Base-by-base conservation (phyloP, 2,113 vertebrate species). In the Cheirogaleus medius region DNA sequence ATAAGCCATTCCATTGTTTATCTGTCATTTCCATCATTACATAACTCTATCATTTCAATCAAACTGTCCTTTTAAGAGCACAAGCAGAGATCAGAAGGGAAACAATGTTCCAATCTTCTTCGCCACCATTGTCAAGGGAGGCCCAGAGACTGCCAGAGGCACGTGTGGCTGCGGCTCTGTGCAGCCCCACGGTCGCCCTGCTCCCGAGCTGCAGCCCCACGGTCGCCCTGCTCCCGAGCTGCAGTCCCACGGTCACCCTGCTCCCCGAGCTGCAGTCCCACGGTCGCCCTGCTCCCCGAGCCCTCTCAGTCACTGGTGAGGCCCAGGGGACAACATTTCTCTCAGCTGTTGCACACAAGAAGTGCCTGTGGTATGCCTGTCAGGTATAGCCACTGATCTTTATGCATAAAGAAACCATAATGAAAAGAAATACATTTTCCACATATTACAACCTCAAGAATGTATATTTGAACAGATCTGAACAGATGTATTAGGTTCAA, bases 161-260 rank as follows among this genome's bases (percentile, higher is more conserved):
- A 60, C 52, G 12, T 1, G 29, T 9, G 14, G 21, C 29, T 47
- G 52, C 77, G 49, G 73, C 8, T n/a, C 60, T 39, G 8, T 23
- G 64, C 37, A 6, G 52, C 17, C 0, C 15, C 21, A 87, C 7
- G 44, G 60, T 23, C 15, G 0, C 23, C 18, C 27, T 0, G 1
- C 64, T n/a, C 25, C 66, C 37, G 10, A 47, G 47, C 47, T 47
- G 47, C 9, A 47, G 47, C 11, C 0, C 47, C 47, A 47, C 9
- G 47, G 47, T 47, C 47, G 11, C 47, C 47, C 47, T 47, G 47
- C 47, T 11, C 47, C 47, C 10, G 0, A 47, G 47, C 47, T 47
- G 47, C 9, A 47, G 47, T 47, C 2, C 47, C 47, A 47, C 8
- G 47, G 47, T 47, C 47, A 47, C 47, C 47, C 47, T 47, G 47